phyloP scores from a whole-genome alignment of 2,113 vertebrate species.

The Hiodon tergisus region DNA sequence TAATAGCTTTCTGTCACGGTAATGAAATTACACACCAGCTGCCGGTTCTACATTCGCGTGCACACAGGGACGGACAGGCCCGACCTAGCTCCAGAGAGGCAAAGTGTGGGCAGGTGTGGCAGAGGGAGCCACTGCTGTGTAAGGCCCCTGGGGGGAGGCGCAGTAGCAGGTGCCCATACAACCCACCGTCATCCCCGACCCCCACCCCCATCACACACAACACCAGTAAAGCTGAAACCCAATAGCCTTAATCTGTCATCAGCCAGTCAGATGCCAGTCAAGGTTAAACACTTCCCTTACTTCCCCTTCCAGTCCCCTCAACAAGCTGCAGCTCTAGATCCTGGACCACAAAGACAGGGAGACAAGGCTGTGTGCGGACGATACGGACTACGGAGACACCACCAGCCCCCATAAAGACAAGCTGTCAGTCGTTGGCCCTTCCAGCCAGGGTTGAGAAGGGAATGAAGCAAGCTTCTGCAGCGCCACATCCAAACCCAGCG shows the following conservation, averaged over 20 bases:
- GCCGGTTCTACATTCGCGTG: background rate
- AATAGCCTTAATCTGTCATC: conserved; percentile 31
- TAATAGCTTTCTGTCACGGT: background rate
- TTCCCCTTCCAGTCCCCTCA: no score
- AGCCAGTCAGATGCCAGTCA: conserved; percentile 5
- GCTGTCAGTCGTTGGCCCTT: background rate
- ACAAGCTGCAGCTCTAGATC: no score
- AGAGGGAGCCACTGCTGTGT: conserved; percentile 38
- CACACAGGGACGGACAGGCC: background rate
- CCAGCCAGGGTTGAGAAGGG: background rate
- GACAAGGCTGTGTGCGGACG: no score
- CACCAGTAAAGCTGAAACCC: conserved; percentile 26
- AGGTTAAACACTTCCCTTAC: conserved; percentile 33
- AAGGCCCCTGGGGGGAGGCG: conserved; percentile 21
- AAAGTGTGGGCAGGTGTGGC: conserved; percentile 1
- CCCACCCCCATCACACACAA: background rate
- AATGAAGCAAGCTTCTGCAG: background rate
- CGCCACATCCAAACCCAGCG: background rate
- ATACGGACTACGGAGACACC: no score
- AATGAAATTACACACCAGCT: background rate
- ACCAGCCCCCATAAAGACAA: no score
- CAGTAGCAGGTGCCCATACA: conserved; percentile 30
- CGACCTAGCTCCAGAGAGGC: background rate
- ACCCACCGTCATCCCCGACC: background rate
- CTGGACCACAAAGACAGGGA: no score